These are phyloP conservation scores for Agriotes lineatus DNA, from an alignment of 2,888 invertebrate species.

Conservation along the genomic window DNA sequence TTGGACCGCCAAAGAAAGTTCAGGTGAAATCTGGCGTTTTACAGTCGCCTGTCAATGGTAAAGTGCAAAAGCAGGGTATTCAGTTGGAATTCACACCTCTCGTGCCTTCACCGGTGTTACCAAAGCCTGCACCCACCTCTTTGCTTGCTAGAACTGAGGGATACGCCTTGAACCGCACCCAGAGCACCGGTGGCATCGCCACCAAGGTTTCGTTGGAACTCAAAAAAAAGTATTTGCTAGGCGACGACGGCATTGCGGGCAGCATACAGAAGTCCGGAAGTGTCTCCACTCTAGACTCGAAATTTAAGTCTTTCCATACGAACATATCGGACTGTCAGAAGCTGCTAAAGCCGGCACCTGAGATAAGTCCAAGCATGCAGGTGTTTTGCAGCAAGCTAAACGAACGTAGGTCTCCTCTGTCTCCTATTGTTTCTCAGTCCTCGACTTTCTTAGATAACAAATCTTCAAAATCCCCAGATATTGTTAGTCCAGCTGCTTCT, in stretches of 20 bases:
- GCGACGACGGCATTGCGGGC: constrained; percentile 75
- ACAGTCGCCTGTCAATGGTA: constrained; percentile 64
- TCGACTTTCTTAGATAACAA: constrained; percentile 23
- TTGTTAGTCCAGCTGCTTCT: constrained; percentile 12
- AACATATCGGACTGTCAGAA: constrained; percentile 92
- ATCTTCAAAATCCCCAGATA: constrained; percentile 26
- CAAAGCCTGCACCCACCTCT: constrained; percentile 57
- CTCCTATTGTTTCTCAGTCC: constrained; percentile 54
- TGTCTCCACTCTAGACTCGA: constrained; percentile 86
- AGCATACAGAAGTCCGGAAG: constrained; percentile 86
- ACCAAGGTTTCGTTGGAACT: constrained; percentile 89
- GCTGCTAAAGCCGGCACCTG: constrained; percentile 81
- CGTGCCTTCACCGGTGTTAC: constrained; percentile 55
- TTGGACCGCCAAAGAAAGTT: constrained; percentile 69
- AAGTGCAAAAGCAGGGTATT: constrained; percentile 56
- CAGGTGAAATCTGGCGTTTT: constrained; percentile 71
- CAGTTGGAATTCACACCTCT: constrained; percentile 65
- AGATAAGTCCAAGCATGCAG: constrained; percentile 78
- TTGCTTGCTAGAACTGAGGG: constrained; percentile 72
- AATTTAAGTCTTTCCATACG: constrained; percentile 85
- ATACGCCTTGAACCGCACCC: constrained; percentile 83
- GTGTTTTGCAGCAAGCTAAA: constrained; percentile 70
- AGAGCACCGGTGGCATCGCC: constrained; percentile 89
- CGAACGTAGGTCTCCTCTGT: constrained; percentile 62
- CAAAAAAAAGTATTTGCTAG: constrained; percentile 86